phyloP scores from a whole-genome alignment of 2,797 vertebrate genomes.

The Falco concolor region DNA sequence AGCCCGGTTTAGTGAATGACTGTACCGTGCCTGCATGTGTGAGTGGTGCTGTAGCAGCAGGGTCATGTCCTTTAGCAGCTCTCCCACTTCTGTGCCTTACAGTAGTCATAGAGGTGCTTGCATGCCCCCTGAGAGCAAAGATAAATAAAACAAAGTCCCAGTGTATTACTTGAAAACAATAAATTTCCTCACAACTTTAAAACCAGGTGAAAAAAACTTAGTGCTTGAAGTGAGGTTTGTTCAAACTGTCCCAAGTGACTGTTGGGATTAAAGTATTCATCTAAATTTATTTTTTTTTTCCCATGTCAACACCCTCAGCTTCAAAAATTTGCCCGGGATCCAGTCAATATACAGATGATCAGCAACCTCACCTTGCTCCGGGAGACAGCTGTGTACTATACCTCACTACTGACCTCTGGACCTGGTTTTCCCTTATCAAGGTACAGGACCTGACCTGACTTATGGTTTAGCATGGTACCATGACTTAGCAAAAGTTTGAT shows the following conservation, averaged over 20 bases:
- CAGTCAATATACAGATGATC: background rate
- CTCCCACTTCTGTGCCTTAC: background rate
- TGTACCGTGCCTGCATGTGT: background rate
- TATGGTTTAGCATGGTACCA: accelerated
- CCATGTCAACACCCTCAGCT: constrained; percentile 2
- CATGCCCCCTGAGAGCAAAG: background rate
- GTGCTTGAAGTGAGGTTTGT: background rate
- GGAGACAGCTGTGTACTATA: constrained; percentile 35
- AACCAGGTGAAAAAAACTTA: background rate
- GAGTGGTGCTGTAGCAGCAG: background rate
- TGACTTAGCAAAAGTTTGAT: background rate
- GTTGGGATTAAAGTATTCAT: background rate
- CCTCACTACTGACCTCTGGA: constrained; percentile 11
- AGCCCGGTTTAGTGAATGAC: background rate
- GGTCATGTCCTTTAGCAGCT: background rate
- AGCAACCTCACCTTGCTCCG: constrained; percentile 12
- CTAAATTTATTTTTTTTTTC: background rate
- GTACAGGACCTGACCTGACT: background rate
- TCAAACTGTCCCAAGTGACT: background rate
- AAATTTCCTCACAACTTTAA: background rate
- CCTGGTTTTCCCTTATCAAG: background rate
- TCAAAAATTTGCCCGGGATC: constrained; percentile 36
- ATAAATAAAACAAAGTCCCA: background rate
- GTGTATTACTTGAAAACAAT: background rate
- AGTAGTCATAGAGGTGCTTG: background rate